phyloP scores from a whole-genome alignment of 2,797 vertebrate genomes.

The Gymnopithys bicolor region DNA sequence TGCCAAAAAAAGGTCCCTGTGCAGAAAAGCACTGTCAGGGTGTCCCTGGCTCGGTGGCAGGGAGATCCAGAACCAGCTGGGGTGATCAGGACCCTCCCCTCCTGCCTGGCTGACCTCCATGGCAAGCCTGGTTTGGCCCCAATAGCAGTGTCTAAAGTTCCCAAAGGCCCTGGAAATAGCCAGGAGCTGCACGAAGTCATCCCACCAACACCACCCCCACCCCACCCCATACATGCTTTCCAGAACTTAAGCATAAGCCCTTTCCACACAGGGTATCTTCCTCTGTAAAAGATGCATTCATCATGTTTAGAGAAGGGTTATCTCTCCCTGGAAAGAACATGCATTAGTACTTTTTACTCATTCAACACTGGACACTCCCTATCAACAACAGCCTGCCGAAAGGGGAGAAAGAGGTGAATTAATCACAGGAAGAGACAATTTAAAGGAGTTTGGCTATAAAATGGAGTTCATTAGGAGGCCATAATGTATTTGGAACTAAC shows the following conservation, averaged over 20 bases:
- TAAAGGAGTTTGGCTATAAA: slow-evolving; percentile 80
- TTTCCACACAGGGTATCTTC: slow-evolving; percentile 50
- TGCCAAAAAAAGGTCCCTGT: background rate
- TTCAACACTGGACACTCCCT: slow-evolving; percentile 88
- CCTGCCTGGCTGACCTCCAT: background rate
- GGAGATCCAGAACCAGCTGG: background rate
- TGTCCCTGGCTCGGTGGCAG: rapidly evolving
- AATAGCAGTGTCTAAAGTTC: background rate
- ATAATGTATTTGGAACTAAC: slow-evolving; percentile 77
- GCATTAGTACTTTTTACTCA: slow-evolving; percentile 91
- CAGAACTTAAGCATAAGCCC: slow-evolving; percentile 13
- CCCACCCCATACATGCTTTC: background rate
- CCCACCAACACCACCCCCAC: background rate
- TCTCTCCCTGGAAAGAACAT: slow-evolving; percentile 81
- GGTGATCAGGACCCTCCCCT: rapidly evolving
- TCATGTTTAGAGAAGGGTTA: slow-evolving; percentile 86
- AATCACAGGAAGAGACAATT: slow-evolving; percentile 86
- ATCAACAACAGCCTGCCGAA: slow-evolving; percentile 87
- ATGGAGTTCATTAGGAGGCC: slow-evolving; percentile 87
- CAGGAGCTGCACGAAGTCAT: background rate
- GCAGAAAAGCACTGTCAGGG: background rate
- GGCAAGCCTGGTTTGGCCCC: background rate
- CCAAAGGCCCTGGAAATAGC: background rate
- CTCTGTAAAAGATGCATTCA: slow-evolving; percentile 76
- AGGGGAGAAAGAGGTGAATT: slow-evolving; percentile 78